Conservation (phyloP, 2,888 invertebrate genomes). For the Peribatodes rhomboidaria region DNA sequence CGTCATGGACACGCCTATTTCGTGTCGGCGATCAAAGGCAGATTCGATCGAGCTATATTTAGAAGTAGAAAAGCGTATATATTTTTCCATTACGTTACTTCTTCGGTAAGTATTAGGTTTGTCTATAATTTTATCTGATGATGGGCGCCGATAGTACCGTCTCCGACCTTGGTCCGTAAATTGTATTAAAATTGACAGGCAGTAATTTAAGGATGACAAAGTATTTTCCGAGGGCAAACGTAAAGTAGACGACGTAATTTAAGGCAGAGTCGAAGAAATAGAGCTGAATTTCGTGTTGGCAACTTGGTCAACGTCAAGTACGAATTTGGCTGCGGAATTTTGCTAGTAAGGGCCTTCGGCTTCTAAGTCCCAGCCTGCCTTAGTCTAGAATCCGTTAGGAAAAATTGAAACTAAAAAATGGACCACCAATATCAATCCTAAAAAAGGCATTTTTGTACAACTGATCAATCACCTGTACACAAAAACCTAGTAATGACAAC, state of each 20-base stretch:
- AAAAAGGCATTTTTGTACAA: no score
- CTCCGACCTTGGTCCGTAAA: constrained; percentile 13
- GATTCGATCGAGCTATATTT: constrained; percentile 22
- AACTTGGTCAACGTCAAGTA: no score
- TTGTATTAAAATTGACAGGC: constrained; percentile 24
- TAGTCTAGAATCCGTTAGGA: no score
- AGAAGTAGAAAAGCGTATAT: neutral
- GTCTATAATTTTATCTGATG: constrained; percentile 4
- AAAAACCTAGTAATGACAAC: no score
- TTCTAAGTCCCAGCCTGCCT: no score
- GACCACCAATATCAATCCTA: no score
- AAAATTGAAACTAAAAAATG: no score
- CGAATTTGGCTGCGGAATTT: no score
- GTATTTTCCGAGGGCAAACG: constrained; percentile 15
- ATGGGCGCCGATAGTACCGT: neutral
- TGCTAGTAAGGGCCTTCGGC: no score
- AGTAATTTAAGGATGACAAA: constrained; percentile 19
- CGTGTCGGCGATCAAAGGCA: constrained; percentile 34
- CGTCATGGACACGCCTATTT: constrained; percentile 40
- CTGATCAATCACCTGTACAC: no score
- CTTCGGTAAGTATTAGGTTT: neutral
- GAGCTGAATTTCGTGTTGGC: no score
- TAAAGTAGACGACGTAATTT: neutral
- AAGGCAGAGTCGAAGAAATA: neutral
- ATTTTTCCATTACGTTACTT: neutral